Conservation (phyloP, 1,140 invertebrate genomes). For the Andricus grossulariae region DNA sequence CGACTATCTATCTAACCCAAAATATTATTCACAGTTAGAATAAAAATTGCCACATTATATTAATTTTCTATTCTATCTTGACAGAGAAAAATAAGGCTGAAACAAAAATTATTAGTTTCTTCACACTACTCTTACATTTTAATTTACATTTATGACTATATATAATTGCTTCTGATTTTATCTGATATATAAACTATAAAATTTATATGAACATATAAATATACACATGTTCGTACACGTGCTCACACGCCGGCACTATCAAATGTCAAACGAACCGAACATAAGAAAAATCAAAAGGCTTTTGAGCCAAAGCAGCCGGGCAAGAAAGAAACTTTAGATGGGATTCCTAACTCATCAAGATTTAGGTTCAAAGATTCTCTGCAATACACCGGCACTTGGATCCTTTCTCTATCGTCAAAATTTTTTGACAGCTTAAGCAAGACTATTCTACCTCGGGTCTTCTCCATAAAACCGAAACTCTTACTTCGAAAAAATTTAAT, state of each 20-base stretch:
- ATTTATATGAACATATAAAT: neutral
- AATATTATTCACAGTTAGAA: too few relatives aligned
- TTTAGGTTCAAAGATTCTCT: constrained; percentile 8
- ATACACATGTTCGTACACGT: constrained; percentile 36
- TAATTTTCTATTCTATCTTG: too few relatives aligned
- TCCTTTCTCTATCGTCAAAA: constrained; percentile 1
- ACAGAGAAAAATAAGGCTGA: too few relatives aligned
- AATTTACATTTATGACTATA: too few relatives aligned
- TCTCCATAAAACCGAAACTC: neutral
- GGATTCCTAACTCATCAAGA: constrained; percentile 44
- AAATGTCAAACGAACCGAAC: constrained; percentile 73
- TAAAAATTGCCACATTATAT: too few relatives aligned
- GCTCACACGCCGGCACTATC: constrained; percentile 61
- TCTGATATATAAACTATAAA: neutral
- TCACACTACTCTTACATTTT: too few relatives aligned
- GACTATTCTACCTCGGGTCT: neutral
- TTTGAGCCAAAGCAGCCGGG: constrained; percentile 61
- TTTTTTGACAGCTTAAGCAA: constrained; percentile 30
- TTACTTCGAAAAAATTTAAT: neutral
- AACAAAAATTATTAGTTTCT: too few relatives aligned
- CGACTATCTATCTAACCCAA: too few relatives aligned
- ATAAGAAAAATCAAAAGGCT: constrained; percentile 67
- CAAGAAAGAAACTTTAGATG: constrained; percentile 55
- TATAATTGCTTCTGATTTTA: neutral
- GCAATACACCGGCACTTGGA: neutral